These are phyloP conservation scores for Luffia ferchaultella DNA, from an alignment of 2,888 invertebrate species.

Conservation along the genomic window DNA sequence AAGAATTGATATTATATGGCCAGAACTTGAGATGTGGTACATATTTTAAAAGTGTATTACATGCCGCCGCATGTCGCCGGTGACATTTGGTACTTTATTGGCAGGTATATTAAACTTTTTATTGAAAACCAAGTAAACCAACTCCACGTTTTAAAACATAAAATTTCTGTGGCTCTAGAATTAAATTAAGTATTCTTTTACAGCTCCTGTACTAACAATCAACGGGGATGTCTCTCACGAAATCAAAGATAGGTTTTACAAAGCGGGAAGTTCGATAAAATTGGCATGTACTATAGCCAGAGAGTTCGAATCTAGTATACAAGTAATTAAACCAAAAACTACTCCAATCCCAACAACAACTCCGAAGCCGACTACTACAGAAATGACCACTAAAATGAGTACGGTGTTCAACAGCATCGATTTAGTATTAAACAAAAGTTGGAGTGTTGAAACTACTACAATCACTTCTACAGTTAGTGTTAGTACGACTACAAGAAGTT, in stretches of 20 bases:
- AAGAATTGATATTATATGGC: too few relatives aligned
- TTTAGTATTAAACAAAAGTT: conserved; percentile 59
- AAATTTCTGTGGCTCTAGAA: too few relatives aligned
- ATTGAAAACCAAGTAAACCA: too few relatives aligned
- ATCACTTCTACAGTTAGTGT: conserved; percentile 50
- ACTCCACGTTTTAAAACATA: too few relatives aligned
- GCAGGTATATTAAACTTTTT: too few relatives aligned
- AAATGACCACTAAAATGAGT: conserved; percentile 47
- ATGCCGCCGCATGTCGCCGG: too few relatives aligned
- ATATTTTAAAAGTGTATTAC: too few relatives aligned
- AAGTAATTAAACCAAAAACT: conserved; percentile 32
- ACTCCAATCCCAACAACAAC: conserved; percentile 30
- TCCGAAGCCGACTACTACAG: conserved; percentile 41
- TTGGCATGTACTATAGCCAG: conserved; percentile 68
- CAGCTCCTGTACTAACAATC: conserved; percentile 76
- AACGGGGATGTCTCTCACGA: conserved; percentile 76
- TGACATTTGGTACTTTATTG: too few relatives aligned
- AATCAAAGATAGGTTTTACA: conserved; percentile 75
- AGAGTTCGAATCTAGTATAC: conserved; percentile 35
- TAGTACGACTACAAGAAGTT: conserved; percentile 43
- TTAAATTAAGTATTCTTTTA: conserved; percentile 14
- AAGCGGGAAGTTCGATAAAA: conserved; percentile 77
- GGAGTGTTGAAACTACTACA: conserved; percentile 59
- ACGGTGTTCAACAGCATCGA: conserved; percentile 58
- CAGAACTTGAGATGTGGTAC: too few relatives aligned